Percentiles rank a stretch among this genome's conserved stretches.
These are phyloP conservation scores for Callionymus lyra DNA, from an alignment of 2,113 vertebrate genomes.

Conservation along the genomic window DNA sequence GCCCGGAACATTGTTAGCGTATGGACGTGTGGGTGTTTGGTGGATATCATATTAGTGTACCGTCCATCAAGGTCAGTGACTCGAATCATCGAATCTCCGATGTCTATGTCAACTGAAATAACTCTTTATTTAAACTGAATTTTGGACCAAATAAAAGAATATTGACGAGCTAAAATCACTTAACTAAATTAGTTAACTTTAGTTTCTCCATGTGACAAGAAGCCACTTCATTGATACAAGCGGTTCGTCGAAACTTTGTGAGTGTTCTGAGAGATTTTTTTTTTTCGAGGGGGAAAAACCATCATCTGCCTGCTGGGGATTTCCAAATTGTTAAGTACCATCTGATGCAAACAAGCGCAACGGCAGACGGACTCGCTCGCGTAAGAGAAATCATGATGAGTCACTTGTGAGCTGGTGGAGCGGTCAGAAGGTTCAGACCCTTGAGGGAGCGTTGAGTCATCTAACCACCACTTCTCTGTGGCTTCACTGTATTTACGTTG, in stretches of 20 bases:
- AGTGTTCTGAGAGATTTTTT: constrained; percentile 33
- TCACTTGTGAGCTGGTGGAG: neutral
- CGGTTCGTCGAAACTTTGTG: too few species aligned
- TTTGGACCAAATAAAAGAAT: too few species aligned
- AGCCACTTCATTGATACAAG: too few species aligned
- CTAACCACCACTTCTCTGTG: constrained; percentile 7
- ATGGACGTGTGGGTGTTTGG: constrained; percentile 4
- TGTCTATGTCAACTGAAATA: too few species aligned
- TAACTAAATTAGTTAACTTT: too few species aligned
- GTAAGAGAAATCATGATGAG: too few species aligned
- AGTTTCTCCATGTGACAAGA: too few species aligned
- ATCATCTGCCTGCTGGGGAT: constrained; percentile 20
- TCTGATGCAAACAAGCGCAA: constrained; percentile 11
- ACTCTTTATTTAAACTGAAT: too few species aligned
- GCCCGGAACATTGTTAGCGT: neutral
- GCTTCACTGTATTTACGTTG: neutral
- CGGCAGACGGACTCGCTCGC: too few species aligned
- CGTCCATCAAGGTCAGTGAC: too few species aligned
- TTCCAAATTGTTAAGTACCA: constrained; percentile 24
- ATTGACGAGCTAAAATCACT: too few species aligned
- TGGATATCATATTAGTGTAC: constrained; percentile 2
- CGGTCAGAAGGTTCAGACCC: constrained; percentile 13
- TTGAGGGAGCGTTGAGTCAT: constrained; percentile 11
- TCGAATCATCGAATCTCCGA: constrained; percentile 5
- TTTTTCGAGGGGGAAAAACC: constrained; percentile 19